phyloP scores from a whole-genome alignment of 1,140 invertebrate species.

The Pristionchus pacificus region DNA sequence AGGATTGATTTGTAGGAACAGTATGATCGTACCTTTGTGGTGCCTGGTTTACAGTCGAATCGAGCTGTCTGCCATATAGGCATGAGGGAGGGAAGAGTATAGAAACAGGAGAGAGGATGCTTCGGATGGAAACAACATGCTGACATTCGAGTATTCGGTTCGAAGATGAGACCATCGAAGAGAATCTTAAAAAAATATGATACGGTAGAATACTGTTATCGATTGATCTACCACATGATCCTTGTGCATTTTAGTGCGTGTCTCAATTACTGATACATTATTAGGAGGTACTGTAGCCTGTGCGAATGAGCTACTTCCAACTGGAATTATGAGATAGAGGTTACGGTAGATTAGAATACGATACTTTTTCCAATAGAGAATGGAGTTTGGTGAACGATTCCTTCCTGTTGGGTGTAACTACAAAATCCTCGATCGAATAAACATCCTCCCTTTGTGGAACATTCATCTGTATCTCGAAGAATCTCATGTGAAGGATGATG shows the following conservation, averaged over 20 bases:
- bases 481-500: too few relatives aligned
- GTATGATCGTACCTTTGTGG: slow-evolving; percentile 34
- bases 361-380: slow-evolving; percentile 32
- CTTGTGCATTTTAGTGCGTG: slow-evolving; percentile 30
- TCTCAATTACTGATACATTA: slow-evolving; percentile 42
- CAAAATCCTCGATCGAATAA: slow-evolving; percentile 43
- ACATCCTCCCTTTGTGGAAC: slow-evolving; percentile 40
- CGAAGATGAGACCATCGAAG: slow-evolving; percentile 42
- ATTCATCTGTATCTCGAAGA: slow-evolving; percentile 13
- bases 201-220: not conserved
- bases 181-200: slow-evolving; percentile 24
- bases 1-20: not conserved
- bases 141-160: slow-evolving; percentile 40
- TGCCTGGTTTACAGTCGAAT: slow-evolving; percentile 37
- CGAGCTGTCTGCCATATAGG: slow-evolving; percentile 35
- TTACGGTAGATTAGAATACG: not conserved
- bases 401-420: slow-evolving; percentile 30
- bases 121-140: slow-evolving; percentile 32
- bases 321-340: slow-evolving; percentile 31
- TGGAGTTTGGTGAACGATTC: slow-evolving; percentile 25
- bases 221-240: slow-evolving; percentile 18
- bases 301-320: slow-evolving; percentile 37
- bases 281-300: slow-evolving; percentile 35
- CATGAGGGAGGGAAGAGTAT: slow-evolving; percentile 21
- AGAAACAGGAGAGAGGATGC: slow-evolving; percentile 36